Percentiles rank a stretch among this genome's conserved stretches.
Conservation (phyloP, 2,797 vertebrate genomes). For the Sebastes reedi region DNA sequence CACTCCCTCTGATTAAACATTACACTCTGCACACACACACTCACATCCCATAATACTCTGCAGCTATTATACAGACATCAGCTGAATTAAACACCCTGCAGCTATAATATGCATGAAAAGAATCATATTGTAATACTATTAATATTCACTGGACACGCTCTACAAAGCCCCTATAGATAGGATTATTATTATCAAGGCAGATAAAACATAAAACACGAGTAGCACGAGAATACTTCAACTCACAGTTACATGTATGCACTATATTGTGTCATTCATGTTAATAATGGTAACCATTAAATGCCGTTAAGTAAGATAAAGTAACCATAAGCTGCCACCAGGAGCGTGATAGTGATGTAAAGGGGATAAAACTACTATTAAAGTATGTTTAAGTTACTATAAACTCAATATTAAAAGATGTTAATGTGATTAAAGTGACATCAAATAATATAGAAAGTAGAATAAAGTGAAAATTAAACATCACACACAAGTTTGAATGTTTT, state of each 20-base stretch:
- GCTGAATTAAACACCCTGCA: not conserved
- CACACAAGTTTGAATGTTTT: not conserved
- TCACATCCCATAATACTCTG: not conserved
- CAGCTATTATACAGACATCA: not conserved
- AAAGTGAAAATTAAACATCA: not conserved
- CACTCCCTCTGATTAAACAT: conserved; percentile 43
- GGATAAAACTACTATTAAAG: not conserved
- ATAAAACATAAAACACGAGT: not conserved
- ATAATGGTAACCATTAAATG: not conserved
- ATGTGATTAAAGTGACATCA: not conserved
- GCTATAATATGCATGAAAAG: not conserved
- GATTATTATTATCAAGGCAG: not conserved
- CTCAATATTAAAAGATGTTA: not conserved
- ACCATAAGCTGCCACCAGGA: not conserved
- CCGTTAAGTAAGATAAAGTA: not conserved
- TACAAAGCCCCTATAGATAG: not conserved
- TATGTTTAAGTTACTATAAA: not conserved
- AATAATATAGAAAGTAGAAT: not conserved
- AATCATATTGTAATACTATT: not conserved
- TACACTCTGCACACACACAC: not conserved
- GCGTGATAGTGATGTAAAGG: not conserved
- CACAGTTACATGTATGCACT: not conserved
- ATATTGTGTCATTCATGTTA: not conserved
- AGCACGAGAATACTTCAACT: not conserved
- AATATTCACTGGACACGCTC: not conserved